A percentile compares a stretch with the other conserved stretches of the same genome.
phyloP scores from a whole-genome alignment of 2,888 invertebrate genomes.

The Mythimna pallens region DNA sequence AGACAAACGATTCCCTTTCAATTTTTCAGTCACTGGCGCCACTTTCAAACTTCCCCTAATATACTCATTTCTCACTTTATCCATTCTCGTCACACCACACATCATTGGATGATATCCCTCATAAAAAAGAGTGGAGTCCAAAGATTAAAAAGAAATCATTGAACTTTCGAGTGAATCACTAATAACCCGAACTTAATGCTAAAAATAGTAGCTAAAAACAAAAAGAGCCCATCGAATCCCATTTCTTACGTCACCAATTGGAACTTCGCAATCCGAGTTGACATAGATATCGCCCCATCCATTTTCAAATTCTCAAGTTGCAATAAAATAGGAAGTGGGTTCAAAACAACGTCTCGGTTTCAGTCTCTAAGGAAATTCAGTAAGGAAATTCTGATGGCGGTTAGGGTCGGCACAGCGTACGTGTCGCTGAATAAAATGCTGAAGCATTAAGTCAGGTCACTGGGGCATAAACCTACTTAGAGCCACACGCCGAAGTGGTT shows the following conservation, averaged over 20 bases:
- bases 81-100: too few species aligned
- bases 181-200: slow-evolving; percentile 30
- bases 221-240: slow-evolving; percentile 26
- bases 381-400: slow-evolving; percentile 68
- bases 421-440: slow-evolving; percentile 73
- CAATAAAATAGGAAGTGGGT: slow-evolving; percentile 65
- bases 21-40: too few species aligned
- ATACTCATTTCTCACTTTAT: too few species aligned
- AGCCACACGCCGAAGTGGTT: slow-evolving; percentile 57
- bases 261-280: slow-evolving; percentile 47
- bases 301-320: slow-evolving; percentile 66
- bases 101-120: too few species aligned
- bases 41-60: too few species aligned
- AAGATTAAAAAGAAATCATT: neutral
- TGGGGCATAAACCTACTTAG: slow-evolving; percentile 68
- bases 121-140: too few species aligned
- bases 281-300: slow-evolving; percentile 60
- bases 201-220: slow-evolving; percentile 27
- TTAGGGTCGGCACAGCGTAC: slow-evolving; percentile 62
- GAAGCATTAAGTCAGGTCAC: slow-evolving; percentile 70
- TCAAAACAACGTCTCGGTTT: slow-evolving; percentile 67
- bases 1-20: too few species aligned
- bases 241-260: slow-evolving; percentile 41
- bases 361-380: slow-evolving; percentile 72
- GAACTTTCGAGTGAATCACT: neutral